Percentiles rank a stretch among this genome's conserved stretches.
These are phyloP conservation scores for Cephus sareptanus DNA, from an alignment of 2,888 invertebrate genomes.

Conservation along the genomic window DNA sequence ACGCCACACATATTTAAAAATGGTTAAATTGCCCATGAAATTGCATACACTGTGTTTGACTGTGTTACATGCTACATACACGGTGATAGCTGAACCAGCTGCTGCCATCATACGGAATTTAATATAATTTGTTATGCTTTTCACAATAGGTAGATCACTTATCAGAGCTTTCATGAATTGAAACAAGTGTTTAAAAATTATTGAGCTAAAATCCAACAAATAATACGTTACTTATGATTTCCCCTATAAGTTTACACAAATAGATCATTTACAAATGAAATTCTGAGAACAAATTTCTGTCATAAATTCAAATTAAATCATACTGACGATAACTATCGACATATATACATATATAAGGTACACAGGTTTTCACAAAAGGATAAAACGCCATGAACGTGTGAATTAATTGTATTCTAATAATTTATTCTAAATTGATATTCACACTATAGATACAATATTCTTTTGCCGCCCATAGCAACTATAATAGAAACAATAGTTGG, in stretches of 20 bases:
- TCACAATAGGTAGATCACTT: too few relatives aligned
- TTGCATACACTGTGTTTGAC: too few relatives aligned
- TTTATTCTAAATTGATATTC: slow-evolving; percentile 48
- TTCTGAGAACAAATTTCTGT: neutral
- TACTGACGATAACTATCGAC: neutral
- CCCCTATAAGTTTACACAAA: too few relatives aligned
- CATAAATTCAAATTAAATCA: neutral
- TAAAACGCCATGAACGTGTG: neutral
- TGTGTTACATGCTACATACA: too few relatives aligned
- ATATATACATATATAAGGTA: neutral
- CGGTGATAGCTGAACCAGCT: too few relatives aligned
- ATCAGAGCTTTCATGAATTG: too few relatives aligned
- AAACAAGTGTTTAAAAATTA: neutral
- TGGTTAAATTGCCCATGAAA: too few relatives aligned
- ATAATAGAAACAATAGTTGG: slow-evolving; percentile 36
- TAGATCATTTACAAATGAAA: neutral
- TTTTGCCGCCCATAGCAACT: slow-evolving; percentile 17
- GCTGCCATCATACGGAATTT: too few relatives aligned
- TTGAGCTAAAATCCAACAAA: too few relatives aligned
- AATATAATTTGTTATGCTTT: too few relatives aligned
- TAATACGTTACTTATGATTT: too few relatives aligned
- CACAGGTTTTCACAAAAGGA: neutral
- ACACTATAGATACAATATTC: slow-evolving; percentile 51
- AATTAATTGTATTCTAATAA: slow-evolving; percentile 41
- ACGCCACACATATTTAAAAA: too few relatives aligned